These are phyloP conservation scores for Macropodus opercularis DNA, from an alignment of 2,797 vertebrate species.

Conservation along the genomic window DNA sequence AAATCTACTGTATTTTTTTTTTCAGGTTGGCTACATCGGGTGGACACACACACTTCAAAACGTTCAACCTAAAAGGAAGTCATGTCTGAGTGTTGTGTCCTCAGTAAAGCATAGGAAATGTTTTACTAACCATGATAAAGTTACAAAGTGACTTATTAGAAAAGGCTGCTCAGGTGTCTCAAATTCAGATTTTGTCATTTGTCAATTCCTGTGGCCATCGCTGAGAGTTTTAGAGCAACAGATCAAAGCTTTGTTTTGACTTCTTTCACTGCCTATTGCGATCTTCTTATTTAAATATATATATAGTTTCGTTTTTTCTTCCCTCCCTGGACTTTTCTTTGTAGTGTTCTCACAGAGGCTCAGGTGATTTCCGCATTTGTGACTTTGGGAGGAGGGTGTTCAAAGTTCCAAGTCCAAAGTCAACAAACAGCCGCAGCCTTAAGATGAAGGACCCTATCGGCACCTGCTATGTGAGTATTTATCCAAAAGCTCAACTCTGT, in stretches of 20 bases:
- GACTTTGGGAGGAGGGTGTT: constrained; percentile 68
- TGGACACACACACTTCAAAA: neutral
- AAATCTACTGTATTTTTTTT: too few relatives aligned
- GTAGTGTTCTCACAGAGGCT: constrained; percentile 17
- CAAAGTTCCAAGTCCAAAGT: constrained; percentile 78
- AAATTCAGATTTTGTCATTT: neutral
- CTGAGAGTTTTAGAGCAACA: neutral
- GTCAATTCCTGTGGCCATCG: neutral
- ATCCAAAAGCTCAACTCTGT: neutral
- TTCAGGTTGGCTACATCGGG: too few relatives aligned
- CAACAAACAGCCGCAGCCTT: constrained; percentile 71
- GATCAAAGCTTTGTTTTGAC: constrained; percentile 22
- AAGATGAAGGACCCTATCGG: constrained; percentile 89
- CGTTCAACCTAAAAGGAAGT: neutral
- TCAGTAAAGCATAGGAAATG: neutral
- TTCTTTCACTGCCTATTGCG: constrained; percentile 1
- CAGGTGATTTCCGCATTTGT: constrained; percentile 80
- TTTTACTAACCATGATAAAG: neutral
- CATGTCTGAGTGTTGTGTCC: neutral
- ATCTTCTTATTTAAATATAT: too few relatives aligned
- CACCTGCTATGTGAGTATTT: constrained; percentile 86
- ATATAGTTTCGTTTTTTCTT: neutral
- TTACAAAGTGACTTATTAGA: neutral
- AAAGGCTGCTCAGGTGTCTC: neutral
- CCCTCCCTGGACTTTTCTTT: constrained; percentile 57